Base-by-base conservation (phyloP, 2,113 vertebrate genomes). In the Xiphophorus maculatus region DNA sequence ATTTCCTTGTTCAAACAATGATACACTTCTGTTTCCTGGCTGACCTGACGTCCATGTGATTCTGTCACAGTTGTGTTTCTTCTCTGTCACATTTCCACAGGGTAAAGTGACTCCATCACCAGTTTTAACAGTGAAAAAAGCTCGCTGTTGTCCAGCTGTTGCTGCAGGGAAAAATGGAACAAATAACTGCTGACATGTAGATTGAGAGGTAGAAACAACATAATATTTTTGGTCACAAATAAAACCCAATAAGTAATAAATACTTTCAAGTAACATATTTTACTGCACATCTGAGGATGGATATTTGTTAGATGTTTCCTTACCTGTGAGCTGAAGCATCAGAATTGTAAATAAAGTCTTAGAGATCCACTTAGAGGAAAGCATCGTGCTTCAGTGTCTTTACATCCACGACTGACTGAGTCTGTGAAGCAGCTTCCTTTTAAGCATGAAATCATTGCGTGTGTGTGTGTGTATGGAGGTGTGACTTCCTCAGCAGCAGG, bases 241-340 rank as follows among this genome's bases (percentile, higher is more conserved):
- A 2, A 37, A 37, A 37, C 35, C 35, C 2, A 37, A 2, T 37
- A 37, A 37, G 9, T 33, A 33, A 33, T 33, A 33, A 8, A 35
- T 37, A 37, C 9, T 11, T 37, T 37, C 10, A 35, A 35, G 9
- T 54, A 35, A 8, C 33, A 33, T 8, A 8, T 7, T 33, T 33
- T 33, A 33, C 35, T 37, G 2, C 35, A 11, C 9, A 37, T 37
- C 2, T 37, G 35, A 37, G 35, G 2, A 11, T 30, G 14, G 6
- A 63, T 29, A 17, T 28, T 17, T 60, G 15, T 32, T n/a, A 25
- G 40, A 8, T 44, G 13, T 68, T 67, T 68, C 15, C 72, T 71
- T 30, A 83, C 76, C 81, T 79, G 68, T 10, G 10, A 76, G 67
- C 1, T 9, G 32, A 28, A 66, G 35, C 15, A 58, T 17, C 66